These are phyloP conservation scores for Thamnophis sirtalis DNA, from an alignment of 2,113 vertebrate species.

Conservation along the genomic window DNA sequence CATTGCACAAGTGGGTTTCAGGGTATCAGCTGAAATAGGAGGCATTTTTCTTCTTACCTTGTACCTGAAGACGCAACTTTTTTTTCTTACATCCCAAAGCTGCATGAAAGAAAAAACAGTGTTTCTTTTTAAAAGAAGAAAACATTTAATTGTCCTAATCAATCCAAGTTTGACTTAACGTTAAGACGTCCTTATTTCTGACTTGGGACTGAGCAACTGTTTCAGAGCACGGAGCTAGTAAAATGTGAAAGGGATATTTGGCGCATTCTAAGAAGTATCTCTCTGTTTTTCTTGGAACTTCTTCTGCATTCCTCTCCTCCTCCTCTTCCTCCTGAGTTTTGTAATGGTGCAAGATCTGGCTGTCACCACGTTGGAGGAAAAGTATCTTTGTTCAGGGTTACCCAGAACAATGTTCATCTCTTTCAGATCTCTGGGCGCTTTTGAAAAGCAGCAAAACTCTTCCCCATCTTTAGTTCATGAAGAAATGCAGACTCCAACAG, in stretches of 20 bases:
- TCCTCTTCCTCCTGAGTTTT: background rate
- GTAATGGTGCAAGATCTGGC: background rate
- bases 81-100: conserved; percentile 95
- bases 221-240: background rate
- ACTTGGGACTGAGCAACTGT: background rate
- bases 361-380: background rate
- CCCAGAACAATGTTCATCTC: background rate
- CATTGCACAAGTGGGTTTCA: background rate
- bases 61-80: conserved; percentile 91
- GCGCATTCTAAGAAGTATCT: background rate
- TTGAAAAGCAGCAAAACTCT: background rate
- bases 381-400: background rate
- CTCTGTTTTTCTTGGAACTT: no score
- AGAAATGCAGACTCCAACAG: background rate
- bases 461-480: no score
- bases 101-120: conserved; percentile 52
- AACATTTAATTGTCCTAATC: background rate
- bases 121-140: background rate
- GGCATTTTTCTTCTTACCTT: conserved; percentile 71
- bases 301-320: background rate
- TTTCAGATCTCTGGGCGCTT: background rate
- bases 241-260: background rate
- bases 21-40: background rate
- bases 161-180: background rate
- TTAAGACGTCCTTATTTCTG: background rate